These are phyloP conservation scores for Troides oblongomaculatus DNA, from an alignment of 2,888 invertebrate genomes.

Conservation along the genomic window DNA sequence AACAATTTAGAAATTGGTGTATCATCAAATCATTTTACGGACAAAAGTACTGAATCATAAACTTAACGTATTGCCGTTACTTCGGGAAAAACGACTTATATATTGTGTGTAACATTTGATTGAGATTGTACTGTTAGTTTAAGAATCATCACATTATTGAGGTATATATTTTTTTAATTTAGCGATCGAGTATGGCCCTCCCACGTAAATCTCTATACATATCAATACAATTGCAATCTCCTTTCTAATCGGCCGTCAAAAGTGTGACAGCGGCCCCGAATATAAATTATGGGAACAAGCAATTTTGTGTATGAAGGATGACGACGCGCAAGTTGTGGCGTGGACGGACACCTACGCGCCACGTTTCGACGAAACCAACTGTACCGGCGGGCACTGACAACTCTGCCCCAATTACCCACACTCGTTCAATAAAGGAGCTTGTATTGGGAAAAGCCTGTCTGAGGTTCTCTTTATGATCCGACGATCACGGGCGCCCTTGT, in stretches of 20 bases:
- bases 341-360: conserved; percentile 65
- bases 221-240: conserved; percentile 68
- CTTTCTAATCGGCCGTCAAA: conserved; percentile 74
- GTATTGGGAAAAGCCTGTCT: conserved; percentile 24
- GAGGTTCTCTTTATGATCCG: conserved; percentile 3
- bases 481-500: conserved; percentile 2
- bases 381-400: conserved; percentile 55
- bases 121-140: too few species aligned
- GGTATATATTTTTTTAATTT: conserved; percentile 37
- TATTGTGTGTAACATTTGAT: too few species aligned
- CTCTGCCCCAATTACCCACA: conserved; percentile 63
- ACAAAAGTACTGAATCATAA: too few species aligned
- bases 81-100: too few species aligned
- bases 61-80: too few species aligned
- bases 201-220: conserved; percentile 59
- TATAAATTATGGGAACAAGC: conserved; percentile 75
- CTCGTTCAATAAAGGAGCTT: conserved; percentile 20
- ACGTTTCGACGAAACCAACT: conserved; percentile 71
- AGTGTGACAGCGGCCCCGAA: conserved; percentile 76
- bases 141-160: too few species aligned
- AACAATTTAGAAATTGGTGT: too few species aligned
- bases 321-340: conserved; percentile 52
- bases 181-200: conserved; percentile 51
- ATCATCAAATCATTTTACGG: too few species aligned
- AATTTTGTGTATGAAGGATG: conserved; percentile 75